phyloP scores from a whole-genome alignment of 1,140 invertebrate species.

The Psilanteris sp. region DNA sequence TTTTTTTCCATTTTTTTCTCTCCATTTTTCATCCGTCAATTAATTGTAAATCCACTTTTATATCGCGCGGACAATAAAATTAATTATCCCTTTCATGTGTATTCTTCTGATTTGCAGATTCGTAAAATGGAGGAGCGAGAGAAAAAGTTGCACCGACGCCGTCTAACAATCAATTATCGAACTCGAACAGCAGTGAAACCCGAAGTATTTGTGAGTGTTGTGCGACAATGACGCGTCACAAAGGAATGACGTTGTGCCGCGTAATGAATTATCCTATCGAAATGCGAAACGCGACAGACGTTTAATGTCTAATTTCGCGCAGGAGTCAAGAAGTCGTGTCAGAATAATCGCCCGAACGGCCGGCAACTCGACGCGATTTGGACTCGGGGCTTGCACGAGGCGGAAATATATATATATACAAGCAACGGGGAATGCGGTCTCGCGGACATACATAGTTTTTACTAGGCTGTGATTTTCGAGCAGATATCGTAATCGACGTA shows the following conservation, averaged over 20 bases:
- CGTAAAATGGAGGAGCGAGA: constrained; percentile 23
- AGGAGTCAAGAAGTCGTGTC: no score
- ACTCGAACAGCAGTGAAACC: constrained; percentile 26
- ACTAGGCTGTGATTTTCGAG: constrained; percentile 26
- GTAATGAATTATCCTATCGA: constrained; percentile 32
- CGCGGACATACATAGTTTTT: constrained; percentile 17
- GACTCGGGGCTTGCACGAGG: no score
- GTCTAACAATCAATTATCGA: constrained; percentile 28
- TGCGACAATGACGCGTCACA: constrained; percentile 29
- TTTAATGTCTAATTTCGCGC: no score
- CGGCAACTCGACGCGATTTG: no score
- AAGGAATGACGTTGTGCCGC: constrained; percentile 29
- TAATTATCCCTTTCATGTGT: not conserved
- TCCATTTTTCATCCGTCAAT: no score
- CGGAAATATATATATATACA: no score
- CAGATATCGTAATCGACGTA: no score
- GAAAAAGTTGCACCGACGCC: constrained; percentile 13
- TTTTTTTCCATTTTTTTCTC: no score
- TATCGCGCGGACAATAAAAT: not conserved
- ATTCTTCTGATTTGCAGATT: constrained; percentile 30
- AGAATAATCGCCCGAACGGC: no score
- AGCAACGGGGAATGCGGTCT: no score
- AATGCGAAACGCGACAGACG: constrained; percentile 29
- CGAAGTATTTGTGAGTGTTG: constrained; percentile 37
- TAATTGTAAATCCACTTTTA: no score